Conservation (phyloP, 2,113 vertebrate species). For the Cervus canadensis region DNA sequence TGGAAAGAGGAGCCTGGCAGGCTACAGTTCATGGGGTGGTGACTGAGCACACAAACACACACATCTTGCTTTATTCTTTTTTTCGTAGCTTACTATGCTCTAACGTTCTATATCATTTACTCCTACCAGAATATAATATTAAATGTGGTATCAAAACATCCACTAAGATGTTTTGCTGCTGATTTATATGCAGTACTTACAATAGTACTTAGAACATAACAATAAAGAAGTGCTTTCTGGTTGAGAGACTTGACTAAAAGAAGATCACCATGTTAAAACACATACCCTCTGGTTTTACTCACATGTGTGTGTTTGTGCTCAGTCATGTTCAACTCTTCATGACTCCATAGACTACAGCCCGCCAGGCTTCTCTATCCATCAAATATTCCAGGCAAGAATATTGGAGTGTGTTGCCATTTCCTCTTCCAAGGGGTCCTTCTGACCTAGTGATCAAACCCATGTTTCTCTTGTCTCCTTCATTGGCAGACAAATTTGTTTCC, state of each 20-base stretch:
- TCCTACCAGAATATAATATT: neutral
- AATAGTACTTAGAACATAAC: neutral
- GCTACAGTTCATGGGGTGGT: neutral
- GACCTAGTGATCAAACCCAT: neutral
- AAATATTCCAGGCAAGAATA: neutral
- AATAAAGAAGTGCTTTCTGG: neutral
- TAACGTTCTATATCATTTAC: neutral
- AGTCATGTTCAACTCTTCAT: neutral
- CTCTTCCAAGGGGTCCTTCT: neutral
- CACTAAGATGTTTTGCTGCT: neutral
- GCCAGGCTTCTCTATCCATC: neutral
- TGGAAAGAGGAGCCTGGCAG: neutral
- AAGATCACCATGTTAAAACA: neutral
- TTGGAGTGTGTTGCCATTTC: neutral
- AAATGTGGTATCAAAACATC: neutral
- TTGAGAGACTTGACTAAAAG: neutral
- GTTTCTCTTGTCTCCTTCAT: neutral
- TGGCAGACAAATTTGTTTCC: neutral
- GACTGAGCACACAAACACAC: neutral
- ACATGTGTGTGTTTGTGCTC: neutral
- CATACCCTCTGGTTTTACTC: neutral
- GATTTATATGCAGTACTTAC: neutral
- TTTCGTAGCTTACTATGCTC: neutral
- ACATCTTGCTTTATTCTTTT: neutral
- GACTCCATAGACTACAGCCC: neutral